Evolutionary conservation across 2,113 vertebrate species (phyloP).

Genomic region (Heterotis niloticus): DNA sequence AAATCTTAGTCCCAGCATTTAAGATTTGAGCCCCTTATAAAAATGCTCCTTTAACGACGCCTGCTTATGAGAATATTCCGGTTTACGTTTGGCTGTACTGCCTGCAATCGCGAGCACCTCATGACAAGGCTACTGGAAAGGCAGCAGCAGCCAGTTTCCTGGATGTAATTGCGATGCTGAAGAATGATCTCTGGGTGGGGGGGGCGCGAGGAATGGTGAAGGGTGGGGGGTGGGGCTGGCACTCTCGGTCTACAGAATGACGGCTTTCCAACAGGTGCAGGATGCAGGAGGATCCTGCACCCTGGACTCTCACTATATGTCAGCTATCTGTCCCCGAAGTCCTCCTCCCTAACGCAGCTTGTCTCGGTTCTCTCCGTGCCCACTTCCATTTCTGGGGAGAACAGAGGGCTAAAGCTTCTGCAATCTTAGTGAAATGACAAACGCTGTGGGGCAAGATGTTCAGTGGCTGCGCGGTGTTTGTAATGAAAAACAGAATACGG

Average conservation of each 20-base stretch:
- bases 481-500: neutral
- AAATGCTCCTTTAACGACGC: neutral
- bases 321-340: conserved; percentile 5
- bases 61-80: conserved; percentile 1
- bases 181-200: neutral
- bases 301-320: conserved; percentile 24
- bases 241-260: neutral
- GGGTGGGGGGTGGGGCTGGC: neutral
- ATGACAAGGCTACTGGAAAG: neutral
- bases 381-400: neutral
- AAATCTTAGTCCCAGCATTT: neutral
- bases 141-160: neutral
- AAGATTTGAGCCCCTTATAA: neutral
- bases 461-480: neutral
- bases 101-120: conserved; percentile 6
- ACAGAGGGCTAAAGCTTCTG: neutral
- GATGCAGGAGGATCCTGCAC: conserved; percentile 10
- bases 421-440: neutral
- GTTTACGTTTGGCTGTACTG: conserved; percentile 11
- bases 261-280: conserved; percentile 6
- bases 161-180: neutral
- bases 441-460: neutral
- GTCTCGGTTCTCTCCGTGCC: neutral
- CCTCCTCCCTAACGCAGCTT: neutral
- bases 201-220: neutral